Evolutionary conservation across 2,888 invertebrate species (phyloP), one percentile per base, ranked within the genome.

Genomic region (Eulithis prunata): DNA sequence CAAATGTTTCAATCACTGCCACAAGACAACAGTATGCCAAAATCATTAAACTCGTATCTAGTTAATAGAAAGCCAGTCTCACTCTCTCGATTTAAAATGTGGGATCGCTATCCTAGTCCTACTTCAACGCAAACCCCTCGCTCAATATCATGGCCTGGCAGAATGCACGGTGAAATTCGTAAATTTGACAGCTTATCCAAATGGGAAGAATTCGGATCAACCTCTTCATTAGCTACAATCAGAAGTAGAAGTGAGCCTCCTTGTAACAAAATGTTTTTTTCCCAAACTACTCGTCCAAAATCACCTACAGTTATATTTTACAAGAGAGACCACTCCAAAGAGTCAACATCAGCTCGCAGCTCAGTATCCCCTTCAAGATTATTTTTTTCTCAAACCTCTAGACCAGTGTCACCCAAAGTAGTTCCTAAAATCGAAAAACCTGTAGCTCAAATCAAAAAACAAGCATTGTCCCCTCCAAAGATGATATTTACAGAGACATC

Each of bases 61-160:
- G 93, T 94, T 52, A 94, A 95, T 75, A 95, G 95, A 70, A 95
- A 94, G 78, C 96, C 96, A 5, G 96, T 96, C 0, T 94, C 95
- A 2, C 94, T 95, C 72, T 96, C 96, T 1, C 95, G 95, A 75
- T 96, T 97, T 82, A 94, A 94, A 76, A 94, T 94, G 75, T 94
- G 95, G 90, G 96, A 96, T 76, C 93, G 92, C 69, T 83, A 81
- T 78, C 86, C 81, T 65, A 95, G 90, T 80, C 94, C 89, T 65
- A 84, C 79, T 11, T 78, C 92, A 71, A 89, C 93, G 36, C 91
- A 93, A 13, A 95, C 94, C 76, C 95, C 95, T 0, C 93, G 94
- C 71, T 94, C 94, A 0, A 88, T 94, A 49, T 94, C 94, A 32
- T 95, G 95, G 94, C 94, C 94, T 0, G 94, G 95, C 32, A 94